A percentile compares a stretch with the other conserved stretches of the same genome.
phyloP scores from a whole-genome alignment of 2,888 invertebrate species.

The Serrognathus titanus region DNA sequence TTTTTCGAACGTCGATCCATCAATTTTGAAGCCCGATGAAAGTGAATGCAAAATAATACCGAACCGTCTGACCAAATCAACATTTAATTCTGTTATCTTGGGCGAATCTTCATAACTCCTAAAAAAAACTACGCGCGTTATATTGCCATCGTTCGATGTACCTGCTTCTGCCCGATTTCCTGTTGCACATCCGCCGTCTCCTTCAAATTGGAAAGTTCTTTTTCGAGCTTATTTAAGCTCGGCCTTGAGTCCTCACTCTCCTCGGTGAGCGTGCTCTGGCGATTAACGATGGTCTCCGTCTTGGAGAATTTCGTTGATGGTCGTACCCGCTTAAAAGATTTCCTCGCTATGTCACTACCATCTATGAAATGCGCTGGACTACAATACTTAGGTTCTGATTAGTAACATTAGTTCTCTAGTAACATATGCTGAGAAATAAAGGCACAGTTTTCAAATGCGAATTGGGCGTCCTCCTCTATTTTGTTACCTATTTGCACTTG shows the following conservation, averaged over 20 bases:
- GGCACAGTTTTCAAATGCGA: conserved; percentile 71
- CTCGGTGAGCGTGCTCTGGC: conserved; percentile 44
- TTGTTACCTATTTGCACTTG: too few species aligned
- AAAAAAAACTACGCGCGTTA: too few species aligned
- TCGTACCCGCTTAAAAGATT: conserved; percentile 62
- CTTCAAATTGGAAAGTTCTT: conserved; percentile 41
- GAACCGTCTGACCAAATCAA: too few species aligned
- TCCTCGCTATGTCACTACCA: conserved; percentile 77
- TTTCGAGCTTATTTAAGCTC: conserved; percentile 42
- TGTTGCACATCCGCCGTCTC: conserved; percentile 22
- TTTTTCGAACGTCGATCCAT: too few species aligned
- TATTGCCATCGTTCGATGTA: too few species aligned
- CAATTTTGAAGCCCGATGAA: too few species aligned
- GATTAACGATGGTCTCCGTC: conserved; percentile 47
- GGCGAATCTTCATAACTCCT: too few species aligned
- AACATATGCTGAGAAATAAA: conserved; percentile 54
- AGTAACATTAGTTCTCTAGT: conserved; percentile 44
- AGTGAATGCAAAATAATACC: too few species aligned
- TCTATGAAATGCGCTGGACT: conserved; percentile 80
- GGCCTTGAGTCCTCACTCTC: conserved; percentile 40
- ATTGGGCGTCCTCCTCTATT: conserved; percentile 56
- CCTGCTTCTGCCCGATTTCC: conserved; percentile 22
- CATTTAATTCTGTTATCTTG: too few species aligned
- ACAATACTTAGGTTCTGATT: conserved; percentile 62
- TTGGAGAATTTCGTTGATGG: conserved; percentile 40